Evolutionary conservation across 2,888 invertebrate genomes (phyloP), one percentile per base, ranked within the genome.

Genomic region (Leptinotarsa haldemani): DNA sequence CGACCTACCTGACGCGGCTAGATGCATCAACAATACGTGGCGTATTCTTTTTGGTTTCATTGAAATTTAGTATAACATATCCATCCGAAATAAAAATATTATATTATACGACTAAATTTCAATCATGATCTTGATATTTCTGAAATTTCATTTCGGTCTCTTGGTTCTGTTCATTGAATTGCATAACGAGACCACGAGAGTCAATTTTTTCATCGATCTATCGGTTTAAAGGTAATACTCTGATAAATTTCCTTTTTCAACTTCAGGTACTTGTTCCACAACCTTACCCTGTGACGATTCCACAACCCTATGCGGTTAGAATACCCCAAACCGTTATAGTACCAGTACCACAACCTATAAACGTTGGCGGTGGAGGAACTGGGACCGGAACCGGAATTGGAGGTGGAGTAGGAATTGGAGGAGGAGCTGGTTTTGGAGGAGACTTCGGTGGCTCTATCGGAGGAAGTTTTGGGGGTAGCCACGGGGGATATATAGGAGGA

Each of bases 231-330:
- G 7, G 7, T 1, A 30, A 30, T 9, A 1, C 7, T 30, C 1
- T 30, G 9, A 30, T 30, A 9, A 30, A 30, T 30, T 30, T 12
- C n/a, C 16, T 18, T 61, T 50, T 63, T 15, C 52, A 68, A 48
- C 66, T 67, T 48, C 61, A 77, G 56, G 80, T 82, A 18, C 72
- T 79, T 71, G 82, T 82, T 20, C 82, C 83, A 13, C 82, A 83
- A 73, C 82, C 82, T 13, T 82, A 82, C 69, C 82, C 83, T 56
- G 83, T 83, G 4, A 76, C 78, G 52, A 71, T 82, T 20, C 81
- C 82, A 47, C 82, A 82, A 76, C 81, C 82, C 7, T 76, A 79
- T 30, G 82, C 83, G 67, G 85, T 84, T 63, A 80, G 84, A 76
- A 82, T 86, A 74, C 82, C 82, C 56, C 81, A 81, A 69, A 82